phyloP scores from a whole-genome alignment of 2,113 vertebrate genomes.

The Kryptolebias marmoratus region DNA sequence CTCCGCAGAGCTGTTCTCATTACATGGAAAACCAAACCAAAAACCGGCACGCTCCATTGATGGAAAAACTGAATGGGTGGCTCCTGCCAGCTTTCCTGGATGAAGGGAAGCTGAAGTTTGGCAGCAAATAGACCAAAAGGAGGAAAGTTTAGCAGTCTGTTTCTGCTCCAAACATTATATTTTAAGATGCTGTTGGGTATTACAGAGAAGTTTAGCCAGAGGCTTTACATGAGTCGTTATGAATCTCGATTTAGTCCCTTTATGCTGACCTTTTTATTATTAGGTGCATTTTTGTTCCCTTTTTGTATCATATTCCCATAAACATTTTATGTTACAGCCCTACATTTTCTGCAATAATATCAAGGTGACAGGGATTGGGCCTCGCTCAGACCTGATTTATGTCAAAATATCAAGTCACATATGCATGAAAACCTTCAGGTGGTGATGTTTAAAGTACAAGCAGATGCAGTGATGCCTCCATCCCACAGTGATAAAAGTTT shows the following conservation, averaged over 20 bases:
- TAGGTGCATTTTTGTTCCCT: neutral
- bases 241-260: conserved; percentile 9
- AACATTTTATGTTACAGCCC: conserved; percentile 16
- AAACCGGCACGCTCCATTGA: conserved; percentile 42
- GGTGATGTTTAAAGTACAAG: conserved; percentile 8
- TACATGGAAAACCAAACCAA: conserved; percentile 65
- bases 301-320: conserved; percentile 3
- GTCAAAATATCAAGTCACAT: conserved; percentile 2
- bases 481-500: conserved; percentile 13
- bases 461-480: conserved; percentile 14
- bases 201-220: conserved; percentile 31
- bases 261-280: conserved; percentile 30
- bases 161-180: conserved; percentile 38
- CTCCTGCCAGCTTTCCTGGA: conserved; percentile 63
- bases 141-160: conserved; percentile 52
- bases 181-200: conserved; percentile 36
- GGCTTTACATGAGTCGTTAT: conserved; percentile 47
- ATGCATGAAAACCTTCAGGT: neutral
- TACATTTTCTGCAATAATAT: neutral
- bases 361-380: neutral
- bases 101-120: conserved; percentile 48
- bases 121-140: conserved; percentile 45
- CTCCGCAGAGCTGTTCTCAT: conserved; percentile 37
- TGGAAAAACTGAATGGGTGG: conserved; percentile 57
- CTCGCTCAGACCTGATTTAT: conserved; percentile 30